Evolutionary conservation across 1,140 invertebrate genomes (phyloP).

Genomic region (Aplysia californica): DNA sequence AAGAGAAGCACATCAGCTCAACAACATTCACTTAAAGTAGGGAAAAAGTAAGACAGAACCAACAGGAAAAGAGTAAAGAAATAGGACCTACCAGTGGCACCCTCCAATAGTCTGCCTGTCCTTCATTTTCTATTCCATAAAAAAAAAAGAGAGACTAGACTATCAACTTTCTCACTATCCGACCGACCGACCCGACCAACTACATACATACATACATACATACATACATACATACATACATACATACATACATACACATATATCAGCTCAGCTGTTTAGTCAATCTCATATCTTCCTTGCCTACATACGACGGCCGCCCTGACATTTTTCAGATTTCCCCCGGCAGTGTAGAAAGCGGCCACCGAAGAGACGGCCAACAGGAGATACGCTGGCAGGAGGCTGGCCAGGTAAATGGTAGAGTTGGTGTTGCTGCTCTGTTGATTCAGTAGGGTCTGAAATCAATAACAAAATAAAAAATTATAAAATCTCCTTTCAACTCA

Average conservation of each 20-base stretch:
- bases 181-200: not conserved
- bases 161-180: too few relatives aligned
- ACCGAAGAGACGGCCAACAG: not conserved
- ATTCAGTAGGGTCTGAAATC: constrained; percentile 16
- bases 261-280: not conserved
- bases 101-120: not conserved
- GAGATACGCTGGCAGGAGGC: constrained; percentile 5
- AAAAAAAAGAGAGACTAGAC: too few relatives aligned
- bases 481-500: too few relatives aligned
- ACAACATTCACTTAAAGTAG: too few relatives aligned
- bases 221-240: not conserved
- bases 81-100: too few relatives aligned
- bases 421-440: not conserved
- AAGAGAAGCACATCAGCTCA: too few relatives aligned
- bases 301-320: constrained; percentile 1
- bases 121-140: not conserved
- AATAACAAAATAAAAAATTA: not conserved
- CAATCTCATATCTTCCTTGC: constrained; percentile 20
- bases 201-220: not conserved
- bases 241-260: constrained; percentile 14
- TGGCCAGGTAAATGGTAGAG: constrained; percentile 7
- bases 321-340: not conserved
- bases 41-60: too few relatives aligned
- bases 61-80: too few relatives aligned
- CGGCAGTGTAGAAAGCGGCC: constrained; percentile 9